These are phyloP conservation scores for Drosophila longiperda DNA, from an alignment of 2,888 invertebrate genomes.

Conservation along the genomic window DNA sequence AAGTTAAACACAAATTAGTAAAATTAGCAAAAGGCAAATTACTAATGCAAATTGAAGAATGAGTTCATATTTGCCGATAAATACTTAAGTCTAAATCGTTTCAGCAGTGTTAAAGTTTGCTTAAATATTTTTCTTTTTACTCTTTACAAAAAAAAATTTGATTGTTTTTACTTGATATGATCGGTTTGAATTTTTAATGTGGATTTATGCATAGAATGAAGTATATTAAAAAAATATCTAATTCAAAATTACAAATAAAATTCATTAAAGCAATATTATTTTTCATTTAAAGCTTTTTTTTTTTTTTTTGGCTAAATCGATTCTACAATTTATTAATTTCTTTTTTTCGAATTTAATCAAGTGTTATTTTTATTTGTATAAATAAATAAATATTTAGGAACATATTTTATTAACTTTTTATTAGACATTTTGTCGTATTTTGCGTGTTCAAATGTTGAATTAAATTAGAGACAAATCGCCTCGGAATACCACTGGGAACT, in stretches of 20 bases:
- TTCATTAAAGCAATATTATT: background rate
- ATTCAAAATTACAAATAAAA: too few species aligned
- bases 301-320: background rate
- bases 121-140: background rate
- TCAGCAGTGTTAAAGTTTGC: too few species aligned
- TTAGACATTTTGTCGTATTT: constrained; percentile 30
- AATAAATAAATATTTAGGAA: background rate
- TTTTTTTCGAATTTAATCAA: background rate
- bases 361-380: background rate
- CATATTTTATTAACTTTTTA: constrained; percentile 2
- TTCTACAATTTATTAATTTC: background rate
- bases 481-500: constrained; percentile 33
- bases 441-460: constrained; percentile 2
- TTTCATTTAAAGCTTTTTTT: background rate
- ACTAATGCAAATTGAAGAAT: background rate
- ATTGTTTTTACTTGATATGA: too few species aligned
- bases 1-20: background rate
- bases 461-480: constrained; percentile 32
- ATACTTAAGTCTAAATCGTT: background rate
- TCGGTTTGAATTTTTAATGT: too few species aligned
- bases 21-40: background rate
- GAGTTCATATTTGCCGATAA: background rate
- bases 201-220: too few species aligned
- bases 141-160: background rate
- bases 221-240: too few species aligned